Percentiles rank a stretch among this genome's conserved stretches.
phyloP scores from a whole-genome alignment of 1,140 invertebrate genomes.

The honey bee (Apis mellifera) region DNA sequence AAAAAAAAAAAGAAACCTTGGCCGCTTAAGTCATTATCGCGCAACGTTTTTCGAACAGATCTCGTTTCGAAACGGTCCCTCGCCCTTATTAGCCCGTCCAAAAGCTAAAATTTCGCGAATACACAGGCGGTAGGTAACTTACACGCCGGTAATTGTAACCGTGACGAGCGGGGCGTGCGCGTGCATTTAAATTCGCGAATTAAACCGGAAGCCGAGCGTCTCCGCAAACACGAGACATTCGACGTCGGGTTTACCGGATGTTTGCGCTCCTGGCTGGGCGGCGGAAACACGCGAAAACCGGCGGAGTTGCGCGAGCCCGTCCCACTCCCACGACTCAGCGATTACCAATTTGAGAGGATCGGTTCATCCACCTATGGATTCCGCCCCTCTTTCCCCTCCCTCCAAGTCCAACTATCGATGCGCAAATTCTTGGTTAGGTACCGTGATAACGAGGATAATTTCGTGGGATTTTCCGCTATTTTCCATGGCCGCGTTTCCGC shows the following conservation, averaged over 20 bases:
- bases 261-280: constrained; percentile 46
- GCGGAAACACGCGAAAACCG: constrained; percentile 42
- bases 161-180: constrained; percentile 27
- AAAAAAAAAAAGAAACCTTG: too few relatives aligned
- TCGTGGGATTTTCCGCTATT: not conserved
- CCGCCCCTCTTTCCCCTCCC: not conserved
- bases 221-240: constrained; percentile 56
- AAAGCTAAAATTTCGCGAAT: not conserved
- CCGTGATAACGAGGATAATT: not conserved
- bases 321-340: constrained; percentile 28
- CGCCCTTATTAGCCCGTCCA: not conserved
- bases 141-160: constrained; percentile 28
- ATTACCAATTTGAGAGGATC: constrained; percentile 62
- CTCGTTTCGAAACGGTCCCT: not conserved
- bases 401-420: constrained; percentile 1
- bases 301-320: constrained; percentile 21
- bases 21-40: not conserved
- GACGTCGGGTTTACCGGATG: constrained; percentile 55
- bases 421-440: not conserved
- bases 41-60: not conserved
- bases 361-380: constrained; percentile 47
- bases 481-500: not conserved
- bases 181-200: constrained; percentile 66
- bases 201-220: constrained; percentile 53
- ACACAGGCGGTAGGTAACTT: constrained; percentile 3